Conservation (phyloP, 2,888 invertebrate species). For the Holacanthella duospinosa region DNA sequence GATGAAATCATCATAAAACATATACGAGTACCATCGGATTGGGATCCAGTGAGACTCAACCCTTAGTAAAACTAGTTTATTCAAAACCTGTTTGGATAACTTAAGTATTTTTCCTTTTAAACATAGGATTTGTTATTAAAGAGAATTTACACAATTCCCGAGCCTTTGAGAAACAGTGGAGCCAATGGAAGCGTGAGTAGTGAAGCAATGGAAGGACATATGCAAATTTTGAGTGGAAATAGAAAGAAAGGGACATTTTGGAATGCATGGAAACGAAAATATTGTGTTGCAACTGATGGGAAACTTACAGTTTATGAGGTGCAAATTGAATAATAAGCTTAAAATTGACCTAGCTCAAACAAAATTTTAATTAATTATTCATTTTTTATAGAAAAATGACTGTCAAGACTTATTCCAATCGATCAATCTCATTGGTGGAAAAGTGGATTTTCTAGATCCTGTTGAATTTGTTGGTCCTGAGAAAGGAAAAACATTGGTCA, state of each 20-base stretch:
- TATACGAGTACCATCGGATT: conserved; percentile 34
- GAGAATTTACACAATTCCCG: conserved; percentile 21
- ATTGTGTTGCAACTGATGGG: conserved; percentile 41
- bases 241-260: conserved; percentile 48
- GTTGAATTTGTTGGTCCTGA: conserved; percentile 46
- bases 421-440: conserved; percentile 46
- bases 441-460: conserved; percentile 44
- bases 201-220: conserved; percentile 27
- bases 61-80: too few species aligned
- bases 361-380: neutral
- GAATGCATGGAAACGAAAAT: conserved; percentile 50
- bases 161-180: conserved; percentile 2
- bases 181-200: conserved; percentile 9
- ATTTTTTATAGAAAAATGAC: conserved; percentile 40
- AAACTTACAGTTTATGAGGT: conserved; percentile 34
- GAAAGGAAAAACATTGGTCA: conserved; percentile 39
- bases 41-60: conserved; percentile 36
- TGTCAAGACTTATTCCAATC: conserved; percentile 43
- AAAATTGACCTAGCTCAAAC: neutral
- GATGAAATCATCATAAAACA: conserved; percentile 35
- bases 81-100: neutral
- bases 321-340: too few species aligned
- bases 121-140: conserved; percentile 29
- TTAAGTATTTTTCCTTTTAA: neutral
- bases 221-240: conserved; percentile 37